Base-by-base conservation (phyloP, 1,140 invertebrate species). In the Leptinotarsa defecta region DNA sequence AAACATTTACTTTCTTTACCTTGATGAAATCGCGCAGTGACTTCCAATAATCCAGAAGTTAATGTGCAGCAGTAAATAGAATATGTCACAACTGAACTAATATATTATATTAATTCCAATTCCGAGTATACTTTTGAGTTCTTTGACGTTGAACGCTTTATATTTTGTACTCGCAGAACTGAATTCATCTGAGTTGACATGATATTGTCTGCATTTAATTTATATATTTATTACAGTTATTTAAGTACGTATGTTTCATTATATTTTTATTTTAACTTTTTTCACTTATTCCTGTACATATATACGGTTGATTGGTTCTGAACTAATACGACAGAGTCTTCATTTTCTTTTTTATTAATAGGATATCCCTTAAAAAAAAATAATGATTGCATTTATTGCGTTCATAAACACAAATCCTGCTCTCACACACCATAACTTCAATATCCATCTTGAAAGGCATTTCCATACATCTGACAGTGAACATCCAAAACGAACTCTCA, bases 1-100 rank as follows among this genome's bases (percentile, higher is more conserved):
- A n/a, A 57, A 57, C 52, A 0, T 8, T 4, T 57, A 6, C 1
- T 57, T 17, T 19, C 13, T 15, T 8, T 0, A 1, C 8, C 52
- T n/a, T 57, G 52, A n/a, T 57, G 52, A 57, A 57, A 57, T 57
- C 52, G 1, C n/a, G 13, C 15, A 15, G 52, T 19, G 6, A 15
- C 52, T 57, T 57, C n/a, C 52, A 57, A n/a, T 57, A 57, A 57
- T n/a, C 52, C 52, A 15, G 52, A 57, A 57, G 52, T 19, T 57
- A 57, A n/a, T n/a, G n/a, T 57, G 52, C 52, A 15, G 52, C 52
- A 57, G 52, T 57, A 19, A 57, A 57, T 19, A 13, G 52, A 19
- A 57, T 57, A 57, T 57, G n/a, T 57, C 5, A 8, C 52, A 57
- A 57, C 52, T 17, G 4, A 57, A 57, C 52, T 57, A n/a, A 5